Percentiles rank a stretch among this genome's conserved stretches.
These are phyloP conservation scores for Poecilia gillii DNA, from an alignment of 2,797 vertebrate species.

Conservation along the genomic window DNA sequence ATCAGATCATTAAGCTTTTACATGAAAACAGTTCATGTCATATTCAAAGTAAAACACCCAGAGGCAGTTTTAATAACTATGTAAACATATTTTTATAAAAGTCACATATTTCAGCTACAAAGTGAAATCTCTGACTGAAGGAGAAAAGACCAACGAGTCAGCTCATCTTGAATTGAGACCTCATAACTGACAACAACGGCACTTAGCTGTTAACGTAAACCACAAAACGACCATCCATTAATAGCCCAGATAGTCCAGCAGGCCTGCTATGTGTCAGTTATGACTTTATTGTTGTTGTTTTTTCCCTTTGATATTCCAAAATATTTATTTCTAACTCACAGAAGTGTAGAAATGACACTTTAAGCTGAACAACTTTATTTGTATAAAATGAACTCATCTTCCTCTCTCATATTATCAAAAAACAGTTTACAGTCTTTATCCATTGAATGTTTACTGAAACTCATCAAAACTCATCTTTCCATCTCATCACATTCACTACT, in stretches of 20 bases:
- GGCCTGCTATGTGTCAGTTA: not conserved
- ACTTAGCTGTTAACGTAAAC: not conserved
- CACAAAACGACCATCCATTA: not conserved
- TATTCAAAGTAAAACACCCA: not conserved
- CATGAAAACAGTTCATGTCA: not conserved
- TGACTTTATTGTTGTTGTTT: not conserved
- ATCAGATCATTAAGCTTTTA: not conserved
- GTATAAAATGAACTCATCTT: not conserved
- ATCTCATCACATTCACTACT: not conserved
- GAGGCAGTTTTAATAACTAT: not conserved
- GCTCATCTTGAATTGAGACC: not conserved
- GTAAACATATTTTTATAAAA: not conserved
- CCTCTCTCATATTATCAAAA: not conserved
- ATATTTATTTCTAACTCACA: not conserved
- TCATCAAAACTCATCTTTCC: not conserved
- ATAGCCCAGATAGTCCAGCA: not conserved
- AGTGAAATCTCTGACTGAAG: not conserved
- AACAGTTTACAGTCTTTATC: not conserved
- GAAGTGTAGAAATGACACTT: not conserved
- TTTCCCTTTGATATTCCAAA: not conserved
- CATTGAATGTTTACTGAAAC: not conserved
- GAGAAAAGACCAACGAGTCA: not conserved
- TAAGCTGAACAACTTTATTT: not conserved
- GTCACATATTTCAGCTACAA: too few relatives aligned
- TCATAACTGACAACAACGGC: not conserved